Conservation (phyloP, 2,113 vertebrate species). For the Pipa parva region DNA sequence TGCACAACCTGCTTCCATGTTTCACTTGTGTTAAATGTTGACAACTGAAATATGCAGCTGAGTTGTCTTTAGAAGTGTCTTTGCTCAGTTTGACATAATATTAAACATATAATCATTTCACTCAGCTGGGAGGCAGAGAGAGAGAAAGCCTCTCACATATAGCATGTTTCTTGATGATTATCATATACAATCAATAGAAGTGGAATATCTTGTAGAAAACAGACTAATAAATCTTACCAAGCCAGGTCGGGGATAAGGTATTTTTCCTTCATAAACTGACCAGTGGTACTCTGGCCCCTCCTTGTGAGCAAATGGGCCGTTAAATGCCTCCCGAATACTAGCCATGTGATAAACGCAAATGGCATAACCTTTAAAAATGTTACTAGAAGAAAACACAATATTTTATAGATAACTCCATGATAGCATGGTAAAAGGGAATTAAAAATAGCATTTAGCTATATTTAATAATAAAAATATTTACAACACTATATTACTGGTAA, state of each 20-base stretch:
- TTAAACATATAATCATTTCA: constrained; percentile 21
- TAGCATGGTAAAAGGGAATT: too few species aligned
- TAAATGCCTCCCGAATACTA: constrained; percentile 87
- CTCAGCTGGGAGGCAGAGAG: constrained; percentile 28
- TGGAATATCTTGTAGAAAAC: background rate
- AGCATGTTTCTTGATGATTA: too few species aligned
- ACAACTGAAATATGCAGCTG: constrained; percentile 1
- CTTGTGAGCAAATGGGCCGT: constrained; percentile 87
- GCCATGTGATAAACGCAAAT: constrained; percentile 93
- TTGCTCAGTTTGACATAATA: constrained; percentile 16
- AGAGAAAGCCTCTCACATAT: too few species aligned
- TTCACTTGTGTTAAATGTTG: too few species aligned
- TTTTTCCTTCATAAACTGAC: constrained; percentile 84
- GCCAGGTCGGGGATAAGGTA: constrained; percentile 93
- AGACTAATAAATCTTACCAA: constrained; percentile 72
- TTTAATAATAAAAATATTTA: too few species aligned
- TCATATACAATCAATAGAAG: too few species aligned
- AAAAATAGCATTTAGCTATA: too few species aligned
- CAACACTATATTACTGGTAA: too few species aligned
- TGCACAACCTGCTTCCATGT: too few species aligned
- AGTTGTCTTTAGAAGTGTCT: constrained; percentile 20
- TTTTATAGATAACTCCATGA: background rate
- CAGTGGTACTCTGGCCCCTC: constrained; percentile 91
- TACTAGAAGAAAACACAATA: constrained; percentile 52
- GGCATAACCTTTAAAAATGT: constrained; percentile 92